A percentile compares a stretch with the other conserved stretches of the same genome.
Conservation (phyloP, 2,888 invertebrate genomes). For the Cerceris ruficornis region DNA sequence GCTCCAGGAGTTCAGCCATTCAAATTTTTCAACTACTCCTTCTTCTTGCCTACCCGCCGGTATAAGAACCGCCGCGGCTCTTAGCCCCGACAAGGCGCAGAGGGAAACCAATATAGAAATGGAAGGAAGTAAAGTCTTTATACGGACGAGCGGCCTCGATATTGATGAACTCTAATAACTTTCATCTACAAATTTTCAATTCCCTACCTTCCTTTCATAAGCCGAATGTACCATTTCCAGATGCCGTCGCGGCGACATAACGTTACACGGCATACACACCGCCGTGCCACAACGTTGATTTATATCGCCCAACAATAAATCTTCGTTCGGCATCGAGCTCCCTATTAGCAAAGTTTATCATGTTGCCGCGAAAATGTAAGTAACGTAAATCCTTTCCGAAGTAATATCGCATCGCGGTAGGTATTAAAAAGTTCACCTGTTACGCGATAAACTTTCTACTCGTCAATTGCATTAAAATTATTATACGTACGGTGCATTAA, state of each 20-base stretch:
- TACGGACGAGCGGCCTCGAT: slow-evolving; percentile 49
- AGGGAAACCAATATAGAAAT: slow-evolving; percentile 63
- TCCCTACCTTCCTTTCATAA: not conserved
- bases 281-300: slow-evolving; percentile 9
- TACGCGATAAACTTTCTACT: slow-evolving; percentile 13
- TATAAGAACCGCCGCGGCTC: slow-evolving; percentile 47
- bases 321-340: slow-evolving; percentile 28
- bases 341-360: slow-evolving; percentile 40
- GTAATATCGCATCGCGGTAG: not conserved
- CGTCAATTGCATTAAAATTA: too few species aligned
- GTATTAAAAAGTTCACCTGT: slow-evolving; percentile 22
- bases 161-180: slow-evolving; percentile 63
- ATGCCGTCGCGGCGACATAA: not conserved
- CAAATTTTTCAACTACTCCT: slow-evolving; percentile 67
- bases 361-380: slow-evolving; percentile 16
- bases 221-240: not conserved
- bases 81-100: slow-evolving; percentile 45
- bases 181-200: slow-evolving; percentile 58
- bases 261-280: not conserved
- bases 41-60: slow-evolving; percentile 55
- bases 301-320: slow-evolving; percentile 24
- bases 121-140: slow-evolving; percentile 56
- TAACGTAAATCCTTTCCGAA: slow-evolving; percentile 40
- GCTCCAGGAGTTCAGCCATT: slow-evolving; percentile 66
- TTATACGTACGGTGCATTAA: too few species aligned